Evolutionary conservation across 2,113 vertebrate genomes (phyloP).

Genomic region (Zonotrichia leucophrys): DNA sequence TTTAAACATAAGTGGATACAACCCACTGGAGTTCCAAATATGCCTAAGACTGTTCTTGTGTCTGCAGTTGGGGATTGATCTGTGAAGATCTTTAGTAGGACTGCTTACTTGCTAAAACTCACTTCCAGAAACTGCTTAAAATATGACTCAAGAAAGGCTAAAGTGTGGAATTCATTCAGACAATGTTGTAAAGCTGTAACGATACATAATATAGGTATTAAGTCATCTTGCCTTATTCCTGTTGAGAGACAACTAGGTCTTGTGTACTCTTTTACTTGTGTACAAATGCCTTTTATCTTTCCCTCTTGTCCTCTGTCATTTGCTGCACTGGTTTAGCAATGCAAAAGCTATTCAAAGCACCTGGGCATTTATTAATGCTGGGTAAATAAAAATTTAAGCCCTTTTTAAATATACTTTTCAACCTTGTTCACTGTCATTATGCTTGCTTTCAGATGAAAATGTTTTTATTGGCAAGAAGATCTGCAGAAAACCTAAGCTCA

Average conservation of each 20-base stretch:
- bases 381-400: neutral
- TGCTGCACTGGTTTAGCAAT: neutral
- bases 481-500: neutral
- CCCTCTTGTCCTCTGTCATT: neutral
- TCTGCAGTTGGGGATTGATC: neutral
- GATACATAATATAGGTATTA: neutral
- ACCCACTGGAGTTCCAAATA: neutral
- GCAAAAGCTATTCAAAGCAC: conserved; percentile 24
- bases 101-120: neutral
- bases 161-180: neutral
- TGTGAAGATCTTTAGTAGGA: neutral
- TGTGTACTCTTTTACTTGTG: neutral
- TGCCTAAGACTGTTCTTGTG: neutral
- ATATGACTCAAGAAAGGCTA: neutral
- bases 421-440: neutral
- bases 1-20: neutral
- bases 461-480: neutral
- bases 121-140: neutral
- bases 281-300: neutral
- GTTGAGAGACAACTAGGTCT: neutral
- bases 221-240: neutral
- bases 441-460: neutral
- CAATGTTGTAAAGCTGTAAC: neutral
- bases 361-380: neutral
- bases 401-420: neutral